Evolutionary conservation across 2,113 vertebrate species (phyloP).

Genomic region (Loxodonta africana): DNA sequence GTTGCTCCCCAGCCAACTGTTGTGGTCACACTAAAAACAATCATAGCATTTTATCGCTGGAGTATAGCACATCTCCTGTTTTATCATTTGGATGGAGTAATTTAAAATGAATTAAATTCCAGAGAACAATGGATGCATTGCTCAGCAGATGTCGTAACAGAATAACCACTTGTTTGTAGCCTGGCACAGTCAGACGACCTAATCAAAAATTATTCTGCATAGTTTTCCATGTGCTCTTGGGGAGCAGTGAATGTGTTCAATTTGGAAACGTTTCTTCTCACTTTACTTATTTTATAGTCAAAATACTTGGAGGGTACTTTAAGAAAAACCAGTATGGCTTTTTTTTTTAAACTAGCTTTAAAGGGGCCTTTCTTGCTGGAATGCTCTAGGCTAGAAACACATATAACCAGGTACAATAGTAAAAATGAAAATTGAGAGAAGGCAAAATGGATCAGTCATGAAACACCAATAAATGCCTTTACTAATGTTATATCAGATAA

Average conservation of each 20-base stretch:
- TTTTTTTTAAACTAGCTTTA: slow-evolving; percentile 58
- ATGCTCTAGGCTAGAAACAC: slow-evolving; percentile 70
- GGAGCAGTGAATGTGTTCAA: slow-evolving; percentile 14
- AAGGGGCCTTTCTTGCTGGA: slow-evolving; percentile 74
- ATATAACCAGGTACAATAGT: slow-evolving; percentile 58
- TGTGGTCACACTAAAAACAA: slow-evolving; percentile 54
- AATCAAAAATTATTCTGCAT: slow-evolving; percentile 74
- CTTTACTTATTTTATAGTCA: slow-evolving; percentile 80
- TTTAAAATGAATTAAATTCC: slow-evolving; percentile 82
- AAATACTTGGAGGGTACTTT: slow-evolving; percentile 84
- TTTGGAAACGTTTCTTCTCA: slow-evolving; percentile 57
- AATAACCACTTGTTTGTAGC: slow-evolving; percentile 66
- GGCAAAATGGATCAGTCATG: slow-evolving; percentile 38
- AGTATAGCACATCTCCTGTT: slow-evolving; percentile 66
- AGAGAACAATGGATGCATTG: slow-evolving; percentile 72
- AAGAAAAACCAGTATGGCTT: slow-evolving; percentile 62
- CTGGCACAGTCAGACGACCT: slow-evolving; percentile 35
- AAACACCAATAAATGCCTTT: slow-evolving; percentile 63
- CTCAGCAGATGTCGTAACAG: slow-evolving; percentile 58
- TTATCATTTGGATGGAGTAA: slow-evolving; percentile 76
- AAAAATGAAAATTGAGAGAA: slow-evolving; percentile 66
- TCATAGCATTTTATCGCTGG: slow-evolving; percentile 40
- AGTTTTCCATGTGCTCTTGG: slow-evolving; percentile 52
- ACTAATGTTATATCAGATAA: slow-evolving; percentile 76
- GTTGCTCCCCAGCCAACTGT: slow-evolving; percentile 25